A percentile compares a stretch with the other conserved stretches of the same genome.
Conservation (phyloP, 2,888 invertebrate species). For the Piscicola geometra region DNA sequence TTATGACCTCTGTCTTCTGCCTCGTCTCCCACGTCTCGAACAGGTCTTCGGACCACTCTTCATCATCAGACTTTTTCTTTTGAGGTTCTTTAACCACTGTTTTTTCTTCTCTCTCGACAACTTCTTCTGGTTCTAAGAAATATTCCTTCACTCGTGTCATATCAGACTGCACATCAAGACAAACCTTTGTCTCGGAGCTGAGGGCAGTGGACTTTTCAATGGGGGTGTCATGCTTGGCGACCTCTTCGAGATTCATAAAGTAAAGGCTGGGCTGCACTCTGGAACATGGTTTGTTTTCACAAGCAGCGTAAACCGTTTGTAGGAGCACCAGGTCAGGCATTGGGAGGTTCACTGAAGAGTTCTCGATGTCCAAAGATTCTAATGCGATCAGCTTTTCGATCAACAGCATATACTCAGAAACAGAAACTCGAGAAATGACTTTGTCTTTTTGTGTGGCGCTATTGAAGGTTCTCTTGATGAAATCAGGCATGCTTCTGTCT, state of each 20-base stretch:
- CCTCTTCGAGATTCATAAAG: background rate
- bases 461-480: constrained; percentile 1
- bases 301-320: background rate
- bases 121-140: constrained; percentile 5
- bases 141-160: constrained; percentile 8
- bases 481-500: background rate
- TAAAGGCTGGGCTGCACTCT: background rate
- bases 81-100: background rate
- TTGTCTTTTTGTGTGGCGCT: background rate
- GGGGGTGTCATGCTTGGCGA: background rate
- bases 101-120: constrained; percentile 21
- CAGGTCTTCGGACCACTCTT: constrained; percentile 17
- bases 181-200: background rate
- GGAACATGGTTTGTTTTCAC: background rate
- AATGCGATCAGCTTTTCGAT: background rate
- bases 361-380: background rate
- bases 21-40: constrained; percentile 29
- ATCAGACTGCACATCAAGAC: background rate
- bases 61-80: background rate
- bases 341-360: background rate
- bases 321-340: background rate
- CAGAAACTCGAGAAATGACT: background rate
- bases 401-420: background rate
- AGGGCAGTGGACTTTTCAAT: background rate
- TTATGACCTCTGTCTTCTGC: background rate